Conservation (phyloP, 2,888 invertebrate species). For the Oligia latruncula region DNA sequence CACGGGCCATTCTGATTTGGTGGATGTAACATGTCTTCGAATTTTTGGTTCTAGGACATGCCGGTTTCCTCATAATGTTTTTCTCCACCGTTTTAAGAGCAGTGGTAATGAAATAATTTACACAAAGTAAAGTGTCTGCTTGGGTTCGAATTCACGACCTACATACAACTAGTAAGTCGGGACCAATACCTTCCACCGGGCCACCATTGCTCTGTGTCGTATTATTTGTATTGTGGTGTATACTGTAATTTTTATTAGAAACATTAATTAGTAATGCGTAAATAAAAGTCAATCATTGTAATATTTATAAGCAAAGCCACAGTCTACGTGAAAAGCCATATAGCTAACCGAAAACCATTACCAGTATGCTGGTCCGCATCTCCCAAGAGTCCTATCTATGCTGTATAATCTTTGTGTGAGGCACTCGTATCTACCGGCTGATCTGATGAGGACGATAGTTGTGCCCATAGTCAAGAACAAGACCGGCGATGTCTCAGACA, state of each 20-base stretch:
- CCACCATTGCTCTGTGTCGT: background rate
- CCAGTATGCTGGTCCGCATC: no score
- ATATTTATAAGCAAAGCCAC: constrained; percentile 1
- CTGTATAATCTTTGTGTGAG: no score
- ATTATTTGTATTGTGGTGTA: background rate
- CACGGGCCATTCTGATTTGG: background rate
- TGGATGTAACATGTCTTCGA: background rate
- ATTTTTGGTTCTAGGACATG: background rate
- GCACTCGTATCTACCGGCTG: no score
- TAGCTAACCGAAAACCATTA: constrained; percentile 33
- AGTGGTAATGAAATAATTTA: background rate
- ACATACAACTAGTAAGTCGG: background rate
- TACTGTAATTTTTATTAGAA: background rate
- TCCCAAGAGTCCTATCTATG: no score
- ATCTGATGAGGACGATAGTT: no score
- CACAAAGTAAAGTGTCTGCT: background rate
- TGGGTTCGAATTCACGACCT: background rate
- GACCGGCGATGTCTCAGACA: no score
- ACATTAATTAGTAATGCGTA: background rate
- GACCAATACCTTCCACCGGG: no score
- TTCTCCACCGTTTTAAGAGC: background rate
- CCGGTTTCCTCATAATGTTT: background rate
- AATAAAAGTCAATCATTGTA: background rate
- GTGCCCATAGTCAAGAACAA: no score
- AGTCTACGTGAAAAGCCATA: constrained; percentile 29